phyloP scores from a whole-genome alignment of 2,797 vertebrate species.

The Periophthalmus magnuspinnatus region DNA sequence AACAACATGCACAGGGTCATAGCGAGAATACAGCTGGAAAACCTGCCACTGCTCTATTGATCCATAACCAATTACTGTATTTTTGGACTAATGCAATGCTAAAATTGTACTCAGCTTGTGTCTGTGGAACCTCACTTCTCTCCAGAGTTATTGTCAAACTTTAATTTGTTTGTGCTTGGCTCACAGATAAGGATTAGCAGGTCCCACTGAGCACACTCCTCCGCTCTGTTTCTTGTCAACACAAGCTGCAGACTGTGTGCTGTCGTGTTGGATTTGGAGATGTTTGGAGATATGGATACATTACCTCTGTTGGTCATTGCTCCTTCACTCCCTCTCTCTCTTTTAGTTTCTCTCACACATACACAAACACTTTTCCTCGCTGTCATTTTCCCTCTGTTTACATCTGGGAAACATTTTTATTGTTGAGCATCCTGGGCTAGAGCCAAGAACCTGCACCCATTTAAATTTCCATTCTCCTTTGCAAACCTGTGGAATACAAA shows the following conservation, averaged over 20 bases:
- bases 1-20: no score
- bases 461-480: conserved; percentile 1
- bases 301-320: background rate
- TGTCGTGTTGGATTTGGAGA: background rate
- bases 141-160: background rate
- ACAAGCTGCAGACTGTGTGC: conserved; percentile 6
- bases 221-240: conserved; percentile 29
- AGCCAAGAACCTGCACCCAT: conserved; percentile 7
- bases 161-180: conserved; percentile 6
- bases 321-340: background rate
- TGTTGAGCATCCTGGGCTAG: background rate
- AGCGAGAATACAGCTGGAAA: no score
- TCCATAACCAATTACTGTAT: no score
- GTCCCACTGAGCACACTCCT: background rate
- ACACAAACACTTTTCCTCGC: background rate
- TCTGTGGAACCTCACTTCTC: background rate
- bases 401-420: conserved; percentile 26
- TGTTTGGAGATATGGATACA: background rate
- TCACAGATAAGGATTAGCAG: conserved; percentile 1
- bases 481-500: conserved; percentile 2
- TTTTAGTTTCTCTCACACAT: background rate
- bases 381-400: background rate
- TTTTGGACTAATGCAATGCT: no score
- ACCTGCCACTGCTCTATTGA: no score
- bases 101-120: background rate